Percentiles rank a stretch among this genome's conserved stretches.
Evolutionary conservation across 2,113 vertebrate species (phyloP).

Genomic region (Eptesicus fuscus): DNA sequence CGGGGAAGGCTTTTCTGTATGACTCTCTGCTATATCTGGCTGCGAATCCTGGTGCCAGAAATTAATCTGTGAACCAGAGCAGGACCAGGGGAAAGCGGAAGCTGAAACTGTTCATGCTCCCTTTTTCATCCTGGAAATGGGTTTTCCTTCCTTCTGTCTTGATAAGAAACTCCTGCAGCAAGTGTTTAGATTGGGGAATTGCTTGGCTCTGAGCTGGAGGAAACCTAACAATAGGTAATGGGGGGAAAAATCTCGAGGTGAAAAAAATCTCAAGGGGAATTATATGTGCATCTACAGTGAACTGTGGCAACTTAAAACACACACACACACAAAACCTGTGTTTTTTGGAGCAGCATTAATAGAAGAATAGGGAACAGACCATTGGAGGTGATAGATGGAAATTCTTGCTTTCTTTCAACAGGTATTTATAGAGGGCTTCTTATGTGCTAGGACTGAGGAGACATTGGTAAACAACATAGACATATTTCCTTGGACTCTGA

Average conservation of each 20-base stretch:
- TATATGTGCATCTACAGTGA: neutral
- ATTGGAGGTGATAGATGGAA: neutral
- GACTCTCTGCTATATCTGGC: neutral
- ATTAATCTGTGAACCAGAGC: conserved; percentile 38
- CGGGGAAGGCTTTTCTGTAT: neutral
- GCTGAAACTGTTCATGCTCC: neutral
- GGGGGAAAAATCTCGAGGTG: neutral
- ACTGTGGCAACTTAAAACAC: neutral
- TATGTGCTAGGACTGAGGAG: neutral
- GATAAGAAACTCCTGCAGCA: neutral
- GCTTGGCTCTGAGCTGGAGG: neutral
- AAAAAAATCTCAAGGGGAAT: neutral
- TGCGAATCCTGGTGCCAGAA: neutral
- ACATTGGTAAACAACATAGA: neutral
- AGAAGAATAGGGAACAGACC: neutral
- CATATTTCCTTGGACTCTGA: neutral
- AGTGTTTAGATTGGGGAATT: neutral
- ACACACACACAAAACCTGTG: neutral
- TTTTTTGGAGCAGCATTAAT: neutral
- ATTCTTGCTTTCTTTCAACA: neutral
- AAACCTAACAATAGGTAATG: neutral
- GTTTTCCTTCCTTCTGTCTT: conserved; percentile 1
- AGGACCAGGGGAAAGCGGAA: conserved; percentile 25
- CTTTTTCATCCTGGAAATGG: conserved; percentile 27
- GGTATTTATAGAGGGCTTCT: neutral